A percentile compares a stretch with the other conserved stretches of the same genome.
Evolutionary conservation across 37 sponge, comb jelly and placozoan species (phyloP).

Genomic region (Oopsacas minuta): DNA sequence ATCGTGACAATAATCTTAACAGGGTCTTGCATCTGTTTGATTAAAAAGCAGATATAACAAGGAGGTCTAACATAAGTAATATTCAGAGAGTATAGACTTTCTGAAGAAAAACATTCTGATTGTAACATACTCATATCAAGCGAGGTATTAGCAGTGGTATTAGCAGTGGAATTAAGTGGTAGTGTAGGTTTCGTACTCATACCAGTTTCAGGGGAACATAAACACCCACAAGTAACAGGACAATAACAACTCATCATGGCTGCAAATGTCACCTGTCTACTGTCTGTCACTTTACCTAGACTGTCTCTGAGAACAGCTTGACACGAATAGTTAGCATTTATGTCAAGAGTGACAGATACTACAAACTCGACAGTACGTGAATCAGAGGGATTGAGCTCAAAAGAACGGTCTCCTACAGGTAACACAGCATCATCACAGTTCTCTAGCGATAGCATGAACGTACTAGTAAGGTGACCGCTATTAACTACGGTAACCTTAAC

Average conservation of each 20-base stretch:
- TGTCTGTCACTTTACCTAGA: neutral
- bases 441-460: neutral
- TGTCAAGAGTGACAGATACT: neutral
- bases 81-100: neutral
- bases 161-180: neutral
- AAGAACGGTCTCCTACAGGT: neutral
- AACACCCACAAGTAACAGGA: slow-evolving; percentile 1
- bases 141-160: neutral
- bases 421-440: neutral
- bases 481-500: neutral
- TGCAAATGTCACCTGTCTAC: neutral
- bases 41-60: neutral
- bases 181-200: neutral
- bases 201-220: neutral
- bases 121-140: neutral
- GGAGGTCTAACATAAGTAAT: neutral
- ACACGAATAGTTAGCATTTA: neutral
- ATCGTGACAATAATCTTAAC: neutral
- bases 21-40: neutral
- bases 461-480: neutral
- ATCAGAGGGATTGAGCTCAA: neutral
- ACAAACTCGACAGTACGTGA: neutral
- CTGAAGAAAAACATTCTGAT: neutral
- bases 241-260: slow-evolving; percentile 8
- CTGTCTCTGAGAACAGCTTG: neutral